phyloP scores from a whole-genome alignment of 2,888 invertebrate species.

The Chrysolina americana region DNA sequence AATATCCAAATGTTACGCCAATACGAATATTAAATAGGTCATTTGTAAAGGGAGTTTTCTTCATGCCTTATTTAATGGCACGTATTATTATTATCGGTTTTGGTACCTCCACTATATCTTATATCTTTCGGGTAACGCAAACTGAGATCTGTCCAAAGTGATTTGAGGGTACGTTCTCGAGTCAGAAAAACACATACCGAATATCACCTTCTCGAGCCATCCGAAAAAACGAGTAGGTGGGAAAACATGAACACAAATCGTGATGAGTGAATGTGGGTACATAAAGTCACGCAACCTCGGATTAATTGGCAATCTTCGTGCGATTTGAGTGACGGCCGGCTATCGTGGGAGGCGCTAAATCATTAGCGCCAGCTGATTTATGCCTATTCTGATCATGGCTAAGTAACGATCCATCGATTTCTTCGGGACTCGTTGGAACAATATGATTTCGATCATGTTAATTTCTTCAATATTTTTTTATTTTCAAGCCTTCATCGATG shows the following conservation, averaged over 20 bases:
- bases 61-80: no score
- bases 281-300: conserved; percentile 56
- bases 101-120: no score
- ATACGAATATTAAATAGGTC: no score
- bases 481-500: no score
- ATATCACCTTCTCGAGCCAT: conserved; percentile 7
- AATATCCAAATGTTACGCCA: no score
- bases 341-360: conserved; percentile 62
- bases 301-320: conserved; percentile 61
- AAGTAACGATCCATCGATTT: conserved; percentile 43
- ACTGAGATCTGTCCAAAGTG: no score
- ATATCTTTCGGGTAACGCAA: no score
- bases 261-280: conserved; percentile 58
- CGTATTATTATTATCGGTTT: no score
- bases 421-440: neutral
- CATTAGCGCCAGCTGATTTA: conserved; percentile 61
- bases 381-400: conserved; percentile 48
- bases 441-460: no score
- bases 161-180: neutral
- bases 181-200: neutral
- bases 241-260: conserved; percentile 43
- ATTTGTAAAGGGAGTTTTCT: no score
- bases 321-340: conserved; percentile 57
- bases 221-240: conserved; percentile 23
- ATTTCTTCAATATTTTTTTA: no score